These are phyloP conservation scores for Melipona quadrifasciata DNA, from an alignment of 1,140 invertebrate species.

Conservation along the genomic window DNA sequence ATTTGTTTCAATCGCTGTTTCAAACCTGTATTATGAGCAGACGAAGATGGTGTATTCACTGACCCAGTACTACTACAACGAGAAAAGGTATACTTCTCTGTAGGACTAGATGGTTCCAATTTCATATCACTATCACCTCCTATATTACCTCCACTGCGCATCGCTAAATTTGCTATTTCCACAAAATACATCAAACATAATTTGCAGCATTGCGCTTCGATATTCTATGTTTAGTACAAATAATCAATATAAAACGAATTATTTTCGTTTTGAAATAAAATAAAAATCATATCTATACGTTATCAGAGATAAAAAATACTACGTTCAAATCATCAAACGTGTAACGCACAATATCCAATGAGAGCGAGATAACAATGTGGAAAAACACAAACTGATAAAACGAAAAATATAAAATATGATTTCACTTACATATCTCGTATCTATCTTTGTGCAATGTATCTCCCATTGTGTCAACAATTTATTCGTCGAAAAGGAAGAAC, in stretches of 20 bases:
- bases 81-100: constrained; percentile 87
- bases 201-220: neutral
- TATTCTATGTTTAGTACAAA: neutral
- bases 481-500: constrained; percentile 1
- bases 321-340: neutral
- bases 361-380: neutral
- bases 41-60: constrained; percentile 91
- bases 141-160: constrained; percentile 52
- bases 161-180: constrained; percentile 54
- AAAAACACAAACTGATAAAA: neutral
- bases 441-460: constrained; percentile 66
- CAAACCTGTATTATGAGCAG: constrained; percentile 92
- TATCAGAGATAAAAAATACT: neutral
- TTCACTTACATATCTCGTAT: constrained; percentile 67
- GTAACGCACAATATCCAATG: neutral
- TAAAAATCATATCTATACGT: neutral
- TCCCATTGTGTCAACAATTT: constrained; percentile 56
- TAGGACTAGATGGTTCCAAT: constrained; percentile 86
- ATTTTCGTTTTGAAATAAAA: neutral
- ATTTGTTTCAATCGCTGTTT: constrained; percentile 28
- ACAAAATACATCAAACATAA: constrained; percentile 12
- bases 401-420: neutral
- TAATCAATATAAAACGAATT: neutral
- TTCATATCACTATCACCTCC: constrained; percentile 82
- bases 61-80: constrained; percentile 92